Percentiles rank a stretch among this genome's conserved stretches.
phyloP scores from a whole-genome alignment of 2,113 vertebrate genomes.

The Gymnorhina tibicen region DNA sequence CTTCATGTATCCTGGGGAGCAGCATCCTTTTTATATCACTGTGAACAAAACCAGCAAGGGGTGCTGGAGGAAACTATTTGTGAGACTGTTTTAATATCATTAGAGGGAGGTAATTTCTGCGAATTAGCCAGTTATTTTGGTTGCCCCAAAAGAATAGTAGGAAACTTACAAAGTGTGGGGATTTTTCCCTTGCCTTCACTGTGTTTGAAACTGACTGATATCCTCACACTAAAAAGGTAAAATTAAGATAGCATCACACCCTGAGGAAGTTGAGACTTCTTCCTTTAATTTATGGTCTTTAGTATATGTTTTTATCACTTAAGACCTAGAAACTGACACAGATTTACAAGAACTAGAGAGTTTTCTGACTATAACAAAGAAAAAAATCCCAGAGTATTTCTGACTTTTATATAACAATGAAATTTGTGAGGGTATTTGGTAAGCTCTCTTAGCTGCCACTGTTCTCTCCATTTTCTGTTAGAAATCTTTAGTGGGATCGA shows the following conservation, averaged over 20 bases:
- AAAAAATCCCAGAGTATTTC: background rate
- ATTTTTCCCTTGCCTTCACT: background rate
- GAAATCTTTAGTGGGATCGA: background rate
- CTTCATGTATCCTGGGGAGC: background rate
- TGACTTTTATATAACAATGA: background rate
- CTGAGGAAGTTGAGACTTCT: background rate
- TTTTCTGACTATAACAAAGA: background rate
- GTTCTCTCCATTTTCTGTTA: background rate
- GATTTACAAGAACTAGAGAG: background rate
- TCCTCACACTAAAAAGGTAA: background rate
- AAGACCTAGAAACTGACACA: background rate
- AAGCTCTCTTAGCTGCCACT: background rate
- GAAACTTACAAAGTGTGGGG: fast-evolving
- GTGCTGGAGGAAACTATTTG: background rate
- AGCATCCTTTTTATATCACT: fast-evolving
- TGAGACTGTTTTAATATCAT: background rate
- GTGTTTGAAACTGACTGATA: background rate
- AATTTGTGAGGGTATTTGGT: background rate
- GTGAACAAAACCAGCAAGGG: background rate
- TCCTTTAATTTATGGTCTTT: background rate
- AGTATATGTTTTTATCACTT: background rate
- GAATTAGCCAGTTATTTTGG: background rate
- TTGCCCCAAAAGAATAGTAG: background rate
- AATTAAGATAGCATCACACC: background rate
- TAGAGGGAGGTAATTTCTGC: background rate